Conservation (phyloP, 37 sponge, comb jelly and placozoan genomes). For the Halichondria panicea region DNA sequence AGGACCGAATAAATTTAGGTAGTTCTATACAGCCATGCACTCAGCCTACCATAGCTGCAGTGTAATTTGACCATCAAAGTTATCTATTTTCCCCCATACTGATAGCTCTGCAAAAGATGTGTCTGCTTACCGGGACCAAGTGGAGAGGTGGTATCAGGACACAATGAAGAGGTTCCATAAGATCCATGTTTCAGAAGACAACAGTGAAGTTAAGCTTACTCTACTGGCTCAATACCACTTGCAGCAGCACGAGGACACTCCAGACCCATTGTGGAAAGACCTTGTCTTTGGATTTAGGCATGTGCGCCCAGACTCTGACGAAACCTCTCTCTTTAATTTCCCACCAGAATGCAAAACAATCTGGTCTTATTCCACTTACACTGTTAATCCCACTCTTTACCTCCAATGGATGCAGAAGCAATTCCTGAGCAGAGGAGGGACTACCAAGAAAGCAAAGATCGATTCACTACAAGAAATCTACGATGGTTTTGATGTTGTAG, state of each 20-base stretch:
- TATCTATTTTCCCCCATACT: no score
- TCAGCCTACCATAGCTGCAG: no score
- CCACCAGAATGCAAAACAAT: slow-evolving; percentile 6
- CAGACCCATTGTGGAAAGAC: slow-evolving; percentile 52
- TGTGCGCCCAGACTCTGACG: slow-evolving; percentile 10
- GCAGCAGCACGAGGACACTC: neutral
- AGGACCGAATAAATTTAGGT: no score
- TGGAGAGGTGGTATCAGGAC: no score
- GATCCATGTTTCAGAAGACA: slow-evolving; percentile 9
- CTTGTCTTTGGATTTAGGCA: slow-evolving; percentile 29
- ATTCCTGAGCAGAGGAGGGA: slow-evolving; percentile 32
- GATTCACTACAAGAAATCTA: slow-evolving; percentile 23
- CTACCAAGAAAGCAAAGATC: slow-evolving; percentile 33
- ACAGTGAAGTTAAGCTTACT: slow-evolving; percentile 8
- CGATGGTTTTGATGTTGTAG: slow-evolving; percentile 42
- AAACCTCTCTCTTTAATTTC: neutral
- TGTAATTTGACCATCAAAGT: no score
- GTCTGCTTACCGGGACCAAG: no score
- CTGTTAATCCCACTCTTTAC: slow-evolving; percentile 32
- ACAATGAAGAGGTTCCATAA: slow-evolving; percentile 21
- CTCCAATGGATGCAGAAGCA: slow-evolving; percentile 54
- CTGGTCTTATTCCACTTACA: slow-evolving; percentile 32
- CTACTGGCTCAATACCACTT: neutral
- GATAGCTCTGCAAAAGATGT: no score
- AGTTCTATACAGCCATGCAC: no score